A percentile compares a stretch with the other conserved stretches of the same genome.
Conservation (phyloP, 1,140 invertebrate species). For the Zaprionus tsacasi region DNA sequence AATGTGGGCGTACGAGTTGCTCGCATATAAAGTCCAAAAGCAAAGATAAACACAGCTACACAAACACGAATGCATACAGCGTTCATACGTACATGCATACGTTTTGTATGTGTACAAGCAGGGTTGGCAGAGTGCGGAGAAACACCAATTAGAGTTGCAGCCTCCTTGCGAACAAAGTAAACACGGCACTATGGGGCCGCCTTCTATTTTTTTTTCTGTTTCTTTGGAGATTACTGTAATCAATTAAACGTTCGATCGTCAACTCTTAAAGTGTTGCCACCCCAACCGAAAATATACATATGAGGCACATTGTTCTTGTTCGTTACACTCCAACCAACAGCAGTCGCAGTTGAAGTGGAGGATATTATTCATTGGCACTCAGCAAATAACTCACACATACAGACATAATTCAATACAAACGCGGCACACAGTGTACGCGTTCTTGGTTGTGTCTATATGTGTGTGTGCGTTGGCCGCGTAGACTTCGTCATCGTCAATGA, state of each 20-base stretch:
- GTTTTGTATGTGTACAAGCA: neutral
- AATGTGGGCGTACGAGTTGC: constrained; percentile 62
- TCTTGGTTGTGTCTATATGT: neutral
- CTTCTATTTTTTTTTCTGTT: constrained; percentile 9
- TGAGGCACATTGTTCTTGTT: constrained; percentile 23
- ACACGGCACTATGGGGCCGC: constrained; percentile 3
- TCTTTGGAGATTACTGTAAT: constrained; percentile 20
- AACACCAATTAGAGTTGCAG: constrained; percentile 24
- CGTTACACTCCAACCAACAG: constrained; percentile 6
- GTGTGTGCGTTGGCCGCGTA: constrained; percentile 48
- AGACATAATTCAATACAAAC: constrained; percentile 19
- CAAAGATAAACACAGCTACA: constrained; percentile 44
- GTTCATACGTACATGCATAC: neutral
- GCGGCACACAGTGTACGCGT: constrained; percentile 4
- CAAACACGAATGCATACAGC: constrained; percentile 8
- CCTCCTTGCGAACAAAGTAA: constrained; percentile 37
- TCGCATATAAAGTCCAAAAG: constrained; percentile 28
- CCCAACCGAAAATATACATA: constrained; percentile 6
- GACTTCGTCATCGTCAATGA: constrained; percentile 74
- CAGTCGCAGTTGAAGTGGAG: constrained; percentile 26
- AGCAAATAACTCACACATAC: constrained; percentile 29
- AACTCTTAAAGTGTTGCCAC: constrained; percentile 34
- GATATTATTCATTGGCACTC: constrained; percentile 28
- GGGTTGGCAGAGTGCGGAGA: neutral
- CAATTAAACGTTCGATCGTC: constrained; percentile 38